phyloP scores from a whole-genome alignment of 2,113 vertebrate genomes.

The Nesospiza acunhae region DNA sequence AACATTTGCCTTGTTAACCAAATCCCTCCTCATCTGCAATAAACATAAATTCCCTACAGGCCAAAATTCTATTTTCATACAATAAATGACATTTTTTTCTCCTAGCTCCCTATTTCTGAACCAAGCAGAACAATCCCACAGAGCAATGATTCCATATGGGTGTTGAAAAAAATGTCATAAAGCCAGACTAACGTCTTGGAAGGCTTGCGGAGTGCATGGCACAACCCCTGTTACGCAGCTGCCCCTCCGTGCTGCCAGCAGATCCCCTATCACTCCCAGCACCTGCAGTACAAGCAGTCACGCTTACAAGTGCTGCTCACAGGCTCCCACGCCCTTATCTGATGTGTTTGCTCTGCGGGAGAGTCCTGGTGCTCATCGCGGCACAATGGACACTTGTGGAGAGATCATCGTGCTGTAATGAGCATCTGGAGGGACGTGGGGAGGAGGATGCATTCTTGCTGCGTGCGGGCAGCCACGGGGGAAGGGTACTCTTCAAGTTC shows the following conservation, averaged over 20 bases:
- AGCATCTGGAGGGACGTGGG: not conserved
- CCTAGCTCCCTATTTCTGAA: not conserved
- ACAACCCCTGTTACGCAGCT: not conserved
- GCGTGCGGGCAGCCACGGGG: accelerated
- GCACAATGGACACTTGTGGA: not conserved
- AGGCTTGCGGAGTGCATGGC: not conserved
- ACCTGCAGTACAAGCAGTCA: not conserved
- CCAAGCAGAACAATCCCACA: not conserved
- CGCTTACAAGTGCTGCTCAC: accelerated
- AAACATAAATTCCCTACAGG: not conserved
- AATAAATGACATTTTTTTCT: not conserved
- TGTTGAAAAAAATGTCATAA: not conserved
- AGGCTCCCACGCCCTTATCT: not conserved
- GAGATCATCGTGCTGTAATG: not conserved
- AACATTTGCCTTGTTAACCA: not conserved
- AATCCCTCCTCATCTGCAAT: not conserved
- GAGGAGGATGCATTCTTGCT: not conserved
- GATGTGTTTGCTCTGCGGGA: not conserved
- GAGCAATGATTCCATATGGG: not conserved
- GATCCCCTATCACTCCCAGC: not conserved
- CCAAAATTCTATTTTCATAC: not conserved
- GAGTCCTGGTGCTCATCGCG: not conserved
- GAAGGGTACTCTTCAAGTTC: not conserved
- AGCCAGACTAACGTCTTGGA: not conserved
- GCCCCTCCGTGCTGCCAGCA: not conserved